phyloP scores from a whole-genome alignment of 2,888 invertebrate genomes.

The Thysanoteuthis rhombus region DNA sequence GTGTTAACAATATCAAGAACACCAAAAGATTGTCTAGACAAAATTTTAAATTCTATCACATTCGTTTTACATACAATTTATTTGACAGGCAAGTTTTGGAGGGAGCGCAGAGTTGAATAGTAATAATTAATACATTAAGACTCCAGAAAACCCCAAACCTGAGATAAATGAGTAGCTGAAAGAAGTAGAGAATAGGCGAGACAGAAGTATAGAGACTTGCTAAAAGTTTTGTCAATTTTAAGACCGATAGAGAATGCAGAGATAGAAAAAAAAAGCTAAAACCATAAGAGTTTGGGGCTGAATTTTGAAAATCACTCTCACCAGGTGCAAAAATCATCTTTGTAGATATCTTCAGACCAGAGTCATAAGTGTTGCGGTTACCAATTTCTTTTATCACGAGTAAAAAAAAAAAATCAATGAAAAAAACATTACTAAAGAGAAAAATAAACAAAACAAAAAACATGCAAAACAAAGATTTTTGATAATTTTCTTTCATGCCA shows the following conservation, averaged over 20 bases:
- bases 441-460: too few species aligned
- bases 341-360: background rate
- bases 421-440: background rate
- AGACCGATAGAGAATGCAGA: background rate
- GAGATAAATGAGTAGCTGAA: background rate
- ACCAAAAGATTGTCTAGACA: too few species aligned
- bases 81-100: too few species aligned
- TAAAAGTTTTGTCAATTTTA: background rate
- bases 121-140: too few species aligned
- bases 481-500: too few species aligned
- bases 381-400: background rate
- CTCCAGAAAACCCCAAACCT: background rate
- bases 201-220: background rate
- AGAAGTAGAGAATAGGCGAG: background rate
- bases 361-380: background rate
- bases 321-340: background rate
- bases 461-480: too few species aligned
- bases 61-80: too few species aligned
- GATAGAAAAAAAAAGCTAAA: background rate
- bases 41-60: too few species aligned
- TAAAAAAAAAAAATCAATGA: background rate
- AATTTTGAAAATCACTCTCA: background rate
- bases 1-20: too few species aligned
- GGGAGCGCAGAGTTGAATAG: too few species aligned
- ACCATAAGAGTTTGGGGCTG: background rate